phyloP scores from a whole-genome alignment of 2,113 vertebrate genomes.

The Dendrocopos noguchii region DNA sequence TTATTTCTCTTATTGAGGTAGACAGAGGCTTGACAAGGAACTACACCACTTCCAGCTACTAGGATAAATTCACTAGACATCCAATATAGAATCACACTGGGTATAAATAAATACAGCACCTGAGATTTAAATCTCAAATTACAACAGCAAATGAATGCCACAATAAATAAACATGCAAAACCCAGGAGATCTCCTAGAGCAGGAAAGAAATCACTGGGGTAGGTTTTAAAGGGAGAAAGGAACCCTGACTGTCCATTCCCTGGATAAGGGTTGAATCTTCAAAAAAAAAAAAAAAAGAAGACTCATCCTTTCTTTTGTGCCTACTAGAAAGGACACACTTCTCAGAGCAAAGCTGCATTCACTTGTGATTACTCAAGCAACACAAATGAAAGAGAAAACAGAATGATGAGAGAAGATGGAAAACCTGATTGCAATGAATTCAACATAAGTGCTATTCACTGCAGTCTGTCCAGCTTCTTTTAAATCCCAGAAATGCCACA shows the following conservation, averaged over 20 bases:
- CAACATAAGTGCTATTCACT: too few relatives aligned
- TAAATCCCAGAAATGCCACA: neutral
- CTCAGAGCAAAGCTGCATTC: neutral
- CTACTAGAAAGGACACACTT: neutral
- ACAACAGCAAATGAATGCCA: slow-evolving; percentile 5
- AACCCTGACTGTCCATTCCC: neutral
- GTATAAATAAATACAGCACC: neutral
- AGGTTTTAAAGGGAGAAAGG: neutral
- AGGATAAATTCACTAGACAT: slow-evolving; percentile 13
- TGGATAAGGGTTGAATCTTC: neutral
- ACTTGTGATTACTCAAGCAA: neutral
- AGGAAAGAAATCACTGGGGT: neutral
- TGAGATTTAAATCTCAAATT: neutral
- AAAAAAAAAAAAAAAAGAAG: neutral
- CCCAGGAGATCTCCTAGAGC: neutral
- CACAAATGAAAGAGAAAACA: neutral
- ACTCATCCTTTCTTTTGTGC: neutral
- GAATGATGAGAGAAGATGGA: neutral
- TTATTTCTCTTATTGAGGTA: slow-evolving; percentile 15
- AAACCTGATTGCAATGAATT: too few relatives aligned
- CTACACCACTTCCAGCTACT: neutral
- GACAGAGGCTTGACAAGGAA: slow-evolving; percentile 17
- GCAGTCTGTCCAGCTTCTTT: too few relatives aligned
- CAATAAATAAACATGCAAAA: neutral
- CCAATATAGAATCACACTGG: neutral